These are phyloP conservation scores for Sebastes glaucus DNA, from an alignment of 2,797 vertebrate species.

Conservation along the genomic window DNA sequence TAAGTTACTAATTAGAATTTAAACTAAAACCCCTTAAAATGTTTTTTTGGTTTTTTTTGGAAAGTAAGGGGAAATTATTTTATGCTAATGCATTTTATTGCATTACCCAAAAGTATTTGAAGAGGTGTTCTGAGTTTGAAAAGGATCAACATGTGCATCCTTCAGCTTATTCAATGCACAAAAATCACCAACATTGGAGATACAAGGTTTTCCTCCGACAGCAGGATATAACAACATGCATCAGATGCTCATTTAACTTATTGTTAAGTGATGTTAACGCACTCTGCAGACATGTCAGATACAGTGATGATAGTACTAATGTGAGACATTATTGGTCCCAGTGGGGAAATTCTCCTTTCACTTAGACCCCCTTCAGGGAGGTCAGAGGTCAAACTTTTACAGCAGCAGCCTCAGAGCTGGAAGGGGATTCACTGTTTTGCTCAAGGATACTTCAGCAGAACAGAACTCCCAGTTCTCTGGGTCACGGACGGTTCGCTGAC, in stretches of 20 bases:
- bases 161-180: background rate
- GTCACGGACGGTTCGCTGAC: background rate
- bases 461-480: background rate
- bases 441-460: slow-evolving; percentile 33
- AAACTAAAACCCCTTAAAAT: background rate
- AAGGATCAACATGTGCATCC: background rate
- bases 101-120: background rate
- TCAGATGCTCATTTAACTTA: background rate
- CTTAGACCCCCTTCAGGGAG: slow-evolving; percentile 62
- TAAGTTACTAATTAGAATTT: background rate
- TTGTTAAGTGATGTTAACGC: slow-evolving; percentile 11
- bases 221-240: background rate
- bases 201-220: background rate
- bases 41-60: background rate
- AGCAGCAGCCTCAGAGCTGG: slow-evolving; percentile 39
- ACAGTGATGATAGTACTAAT: slow-evolving; percentile 55
- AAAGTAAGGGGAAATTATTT: background rate
- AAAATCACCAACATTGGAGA: background rate
- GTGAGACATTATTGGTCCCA: slow-evolving; percentile 71
- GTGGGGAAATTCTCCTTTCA: slow-evolving; percentile 72
- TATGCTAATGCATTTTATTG: background rate
- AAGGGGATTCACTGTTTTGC: slow-evolving; percentile 17
- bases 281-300: slow-evolving; percentile 32
- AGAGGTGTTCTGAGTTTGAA: background rate
- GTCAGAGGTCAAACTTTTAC: slow-evolving; percentile 77